Evolutionary conservation across 2,888 invertebrate species (phyloP).

Genomic region (Holacanthella duospinosa): DNA sequence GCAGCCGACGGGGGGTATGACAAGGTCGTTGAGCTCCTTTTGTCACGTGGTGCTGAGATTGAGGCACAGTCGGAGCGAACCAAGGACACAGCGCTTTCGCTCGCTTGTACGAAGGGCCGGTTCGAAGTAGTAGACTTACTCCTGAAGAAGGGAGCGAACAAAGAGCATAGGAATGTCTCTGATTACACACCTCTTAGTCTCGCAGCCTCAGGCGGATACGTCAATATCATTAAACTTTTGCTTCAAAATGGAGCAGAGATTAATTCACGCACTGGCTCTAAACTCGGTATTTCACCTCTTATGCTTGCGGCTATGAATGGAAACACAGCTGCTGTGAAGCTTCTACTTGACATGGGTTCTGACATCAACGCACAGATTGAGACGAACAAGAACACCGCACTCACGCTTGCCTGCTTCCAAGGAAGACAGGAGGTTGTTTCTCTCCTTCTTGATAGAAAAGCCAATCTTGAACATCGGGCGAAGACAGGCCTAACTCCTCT

Average conservation of each 20-base stretch:
- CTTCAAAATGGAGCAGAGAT: conserved; percentile 94
- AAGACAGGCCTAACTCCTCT: conserved; percentile 93
- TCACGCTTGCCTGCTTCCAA: conserved; percentile 98
- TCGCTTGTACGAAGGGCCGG: conserved; percentile 94
- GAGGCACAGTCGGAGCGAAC: conserved; percentile 98
- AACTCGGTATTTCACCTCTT: conserved; percentile 93
- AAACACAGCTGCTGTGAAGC: conserved; percentile 67
- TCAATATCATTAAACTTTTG: conserved; percentile 90
- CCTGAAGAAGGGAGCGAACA: conserved; percentile 80
- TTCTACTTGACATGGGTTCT: conserved; percentile 92
- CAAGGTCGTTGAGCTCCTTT: conserved; percentile 79
- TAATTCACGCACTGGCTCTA: conserved; percentile 92
- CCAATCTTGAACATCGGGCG: conserved; percentile 97
- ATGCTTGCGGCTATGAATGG: conserved; percentile 59
- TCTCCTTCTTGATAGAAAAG: conserved; percentile 85
- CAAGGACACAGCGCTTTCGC: conserved; percentile 93
- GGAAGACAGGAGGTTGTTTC: conserved; percentile 97
- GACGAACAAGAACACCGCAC: conserved; percentile 95
- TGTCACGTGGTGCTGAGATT: conserved; percentile 90
- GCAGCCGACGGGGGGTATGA: conserved; percentile 94
- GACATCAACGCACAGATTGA: conserved; percentile 99
- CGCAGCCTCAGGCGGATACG: conserved; percentile 96
- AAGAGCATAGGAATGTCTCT: conserved; percentile 95
- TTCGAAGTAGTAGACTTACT: conserved; percentile 64
- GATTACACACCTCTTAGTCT: conserved; percentile 98